Evolutionary conservation across 2,113 vertebrate genomes (phyloP).

Genomic region (Parus major): DNA sequence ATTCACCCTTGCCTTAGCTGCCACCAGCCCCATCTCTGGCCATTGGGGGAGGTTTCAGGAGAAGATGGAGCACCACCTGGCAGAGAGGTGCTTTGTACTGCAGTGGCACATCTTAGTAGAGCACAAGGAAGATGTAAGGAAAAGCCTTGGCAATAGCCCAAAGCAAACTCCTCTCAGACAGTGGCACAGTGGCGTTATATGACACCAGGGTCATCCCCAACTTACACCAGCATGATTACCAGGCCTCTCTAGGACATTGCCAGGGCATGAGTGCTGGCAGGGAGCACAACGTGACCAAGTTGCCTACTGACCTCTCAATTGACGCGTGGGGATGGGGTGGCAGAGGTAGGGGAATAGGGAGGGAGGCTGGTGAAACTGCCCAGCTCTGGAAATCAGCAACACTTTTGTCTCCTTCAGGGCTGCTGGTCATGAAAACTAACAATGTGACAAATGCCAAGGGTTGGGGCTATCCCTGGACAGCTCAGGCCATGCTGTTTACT

Average conservation of each 20-base stretch:
- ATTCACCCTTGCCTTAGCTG: background rate
- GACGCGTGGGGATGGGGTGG: too few relatives aligned
- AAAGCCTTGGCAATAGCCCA: background rate
- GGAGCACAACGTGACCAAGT: background rate
- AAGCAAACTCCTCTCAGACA: background rate
- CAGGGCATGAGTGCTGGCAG: fast-evolving
- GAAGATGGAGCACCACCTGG: background rate
- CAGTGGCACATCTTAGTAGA: background rate
- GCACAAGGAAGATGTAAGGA: background rate
- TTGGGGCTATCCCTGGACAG: background rate
- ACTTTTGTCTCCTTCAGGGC: background rate
- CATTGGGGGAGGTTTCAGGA: background rate
- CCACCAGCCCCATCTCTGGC: background rate
- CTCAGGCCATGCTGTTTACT: background rate
- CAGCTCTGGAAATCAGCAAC: background rate
- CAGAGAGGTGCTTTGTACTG: background rate
- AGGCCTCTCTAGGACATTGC: background rate
- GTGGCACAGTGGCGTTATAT: background rate
- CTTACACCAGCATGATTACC: background rate
- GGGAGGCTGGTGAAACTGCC: background rate
- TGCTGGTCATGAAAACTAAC: background rate
- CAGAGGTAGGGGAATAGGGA: background rate
- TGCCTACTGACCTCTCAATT: background rate
- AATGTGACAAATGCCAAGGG: background rate
- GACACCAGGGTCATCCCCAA: fast-evolving